Conservation (phyloP, 2,888 invertebrate genomes). For the Ypsolopha sequella region DNA sequence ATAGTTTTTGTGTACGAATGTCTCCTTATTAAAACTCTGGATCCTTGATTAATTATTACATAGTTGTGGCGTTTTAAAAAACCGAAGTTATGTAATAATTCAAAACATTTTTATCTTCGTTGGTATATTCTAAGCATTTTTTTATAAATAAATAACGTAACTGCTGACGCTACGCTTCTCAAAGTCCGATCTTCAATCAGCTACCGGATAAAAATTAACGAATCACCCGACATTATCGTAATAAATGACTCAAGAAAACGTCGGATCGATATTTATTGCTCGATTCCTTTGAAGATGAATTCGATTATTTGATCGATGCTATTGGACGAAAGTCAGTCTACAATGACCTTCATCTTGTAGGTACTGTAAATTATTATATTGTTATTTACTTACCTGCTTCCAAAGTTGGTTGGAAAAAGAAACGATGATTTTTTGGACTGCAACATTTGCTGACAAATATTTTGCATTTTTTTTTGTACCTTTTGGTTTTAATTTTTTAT, state of each 20-base stretch:
- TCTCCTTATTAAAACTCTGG: no score
- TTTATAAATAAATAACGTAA: no score
- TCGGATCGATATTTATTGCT: neutral
- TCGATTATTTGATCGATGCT: neutral
- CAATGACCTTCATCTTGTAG: neutral
- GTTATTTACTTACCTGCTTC: neutral
- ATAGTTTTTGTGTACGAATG: no score
- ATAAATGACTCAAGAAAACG: slow-evolving; percentile 16
- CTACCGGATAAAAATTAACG: slow-evolving; percentile 31
- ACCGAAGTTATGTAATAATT: no score
- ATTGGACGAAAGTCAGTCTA: neutral
- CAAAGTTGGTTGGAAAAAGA: neutral
- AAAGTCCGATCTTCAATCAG: slow-evolving; percentile 12
- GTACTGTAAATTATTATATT: neutral
- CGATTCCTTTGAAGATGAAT: neutral
- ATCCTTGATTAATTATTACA: no score
- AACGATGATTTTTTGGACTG: neutral
- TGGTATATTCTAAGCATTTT: no score
- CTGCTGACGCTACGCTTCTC: no score
- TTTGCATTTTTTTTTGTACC: neutral
- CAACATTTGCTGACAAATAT: neutral
- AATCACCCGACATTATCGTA: slow-evolving; percentile 23
- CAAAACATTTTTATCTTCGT: no score
- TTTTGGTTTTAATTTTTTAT: neutral
- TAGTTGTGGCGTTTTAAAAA: no score